Evolutionary conservation across 2,113 vertebrate genomes (phyloP).

Genomic region (Puffinus mauretanicus): DNA sequence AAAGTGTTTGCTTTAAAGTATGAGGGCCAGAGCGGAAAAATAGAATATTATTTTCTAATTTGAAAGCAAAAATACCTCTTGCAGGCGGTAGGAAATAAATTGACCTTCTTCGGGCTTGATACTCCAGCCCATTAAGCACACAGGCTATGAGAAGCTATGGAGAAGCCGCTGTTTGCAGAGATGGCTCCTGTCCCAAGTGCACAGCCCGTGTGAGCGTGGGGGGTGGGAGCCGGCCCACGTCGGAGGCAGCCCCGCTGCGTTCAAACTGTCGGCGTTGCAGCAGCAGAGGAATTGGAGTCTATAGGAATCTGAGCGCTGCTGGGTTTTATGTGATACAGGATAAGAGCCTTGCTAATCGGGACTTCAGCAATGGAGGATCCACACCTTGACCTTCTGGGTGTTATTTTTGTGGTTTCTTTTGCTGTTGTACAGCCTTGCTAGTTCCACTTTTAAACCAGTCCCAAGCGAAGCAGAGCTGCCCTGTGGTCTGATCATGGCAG

Average conservation of each 20-base stretch:
- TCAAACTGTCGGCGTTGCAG: neutral
- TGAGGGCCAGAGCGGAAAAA: neutral
- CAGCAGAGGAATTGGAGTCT: neutral
- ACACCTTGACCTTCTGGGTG: neutral
- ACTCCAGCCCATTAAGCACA: neutral
- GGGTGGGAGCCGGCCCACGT: neutral
- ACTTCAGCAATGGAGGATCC: neutral
- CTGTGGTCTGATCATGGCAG: neutral
- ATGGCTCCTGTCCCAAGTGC: neutral
- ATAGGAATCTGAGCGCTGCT: neutral
- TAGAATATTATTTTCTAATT: neutral
- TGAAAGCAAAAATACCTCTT: conserved; percentile 17
- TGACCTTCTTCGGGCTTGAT: neutral
- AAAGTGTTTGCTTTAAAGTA: conserved; percentile 46
- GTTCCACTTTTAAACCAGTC: neutral
- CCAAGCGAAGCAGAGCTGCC: neutral
- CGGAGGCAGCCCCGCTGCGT: neutral
- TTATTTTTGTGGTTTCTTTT: neutral
- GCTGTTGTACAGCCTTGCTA: neutral
- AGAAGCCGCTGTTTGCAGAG: neutral
- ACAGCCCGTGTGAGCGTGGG: neutral
- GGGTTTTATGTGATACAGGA: neutral
- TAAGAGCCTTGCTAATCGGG: neutral
- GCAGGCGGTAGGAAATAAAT: neutral
- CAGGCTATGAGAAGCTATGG: fast-evolving